These are phyloP conservation scores for Podocnemis expansa DNA, from an alignment of 2,113 vertebrate genomes.

Conservation along the genomic window DNA sequence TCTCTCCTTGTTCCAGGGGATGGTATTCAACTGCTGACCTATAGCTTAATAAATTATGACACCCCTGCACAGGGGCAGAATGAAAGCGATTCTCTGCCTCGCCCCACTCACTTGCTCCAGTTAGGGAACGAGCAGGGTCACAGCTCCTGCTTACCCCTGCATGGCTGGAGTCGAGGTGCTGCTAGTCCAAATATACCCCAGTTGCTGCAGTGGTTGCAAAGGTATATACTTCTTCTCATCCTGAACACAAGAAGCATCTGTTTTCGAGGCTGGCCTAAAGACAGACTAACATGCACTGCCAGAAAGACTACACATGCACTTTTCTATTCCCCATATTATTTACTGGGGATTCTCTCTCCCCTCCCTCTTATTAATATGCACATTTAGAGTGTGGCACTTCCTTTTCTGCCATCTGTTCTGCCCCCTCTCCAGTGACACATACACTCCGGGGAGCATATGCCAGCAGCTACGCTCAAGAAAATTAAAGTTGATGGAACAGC, in stretches of 20 bases:
- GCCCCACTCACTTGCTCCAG: background rate
- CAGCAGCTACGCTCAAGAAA: background rate
- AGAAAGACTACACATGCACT: background rate
- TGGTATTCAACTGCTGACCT: background rate
- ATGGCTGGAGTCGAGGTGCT: background rate
- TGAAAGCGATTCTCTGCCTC: background rate
- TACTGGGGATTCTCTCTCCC: fast-evolving
- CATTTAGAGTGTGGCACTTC: background rate
- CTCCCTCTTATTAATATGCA: background rate
- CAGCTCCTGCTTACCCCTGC: background rate
- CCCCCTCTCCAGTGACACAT: background rate
- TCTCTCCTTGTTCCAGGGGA: background rate
- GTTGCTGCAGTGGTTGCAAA: conserved; percentile 18
- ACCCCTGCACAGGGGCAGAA: background rate
- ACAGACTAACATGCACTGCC: background rate
- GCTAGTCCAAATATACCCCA: background rate
- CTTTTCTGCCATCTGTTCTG: background rate
- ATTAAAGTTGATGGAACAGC: background rate
- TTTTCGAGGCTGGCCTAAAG: conserved; percentile 10
- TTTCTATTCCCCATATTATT: background rate
- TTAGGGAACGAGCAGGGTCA: background rate
- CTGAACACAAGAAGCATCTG: conserved; percentile 11
- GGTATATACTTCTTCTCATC: conserved; percentile 30
- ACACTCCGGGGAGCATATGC: background rate
- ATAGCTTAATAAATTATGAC: background rate